phyloP scores from a whole-genome alignment of 2,888 invertebrate species.

The Stenodema calcarata region DNA sequence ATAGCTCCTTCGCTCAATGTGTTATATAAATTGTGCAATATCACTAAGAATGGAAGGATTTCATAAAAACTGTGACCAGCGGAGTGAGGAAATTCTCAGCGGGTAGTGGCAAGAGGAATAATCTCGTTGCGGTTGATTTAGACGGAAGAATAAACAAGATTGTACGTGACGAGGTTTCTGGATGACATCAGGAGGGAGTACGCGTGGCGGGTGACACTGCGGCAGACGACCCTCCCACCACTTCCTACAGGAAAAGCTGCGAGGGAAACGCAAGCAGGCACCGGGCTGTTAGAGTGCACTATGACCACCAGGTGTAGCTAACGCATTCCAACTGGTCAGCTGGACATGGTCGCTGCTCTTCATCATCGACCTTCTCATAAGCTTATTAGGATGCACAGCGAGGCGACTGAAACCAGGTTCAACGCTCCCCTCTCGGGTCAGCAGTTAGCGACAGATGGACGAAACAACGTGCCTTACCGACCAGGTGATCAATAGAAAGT shows the following conservation, averaged over 20 bases:
- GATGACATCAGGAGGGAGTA: neutral
- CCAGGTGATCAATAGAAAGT: neutral
- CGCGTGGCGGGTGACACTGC: neutral
- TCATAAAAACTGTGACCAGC: neutral
- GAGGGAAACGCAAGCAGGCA: neutral
- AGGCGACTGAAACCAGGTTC: neutral
- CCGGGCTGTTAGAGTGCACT: neutral
- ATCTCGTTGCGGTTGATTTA: neutral
- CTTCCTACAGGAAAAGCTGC: neutral
- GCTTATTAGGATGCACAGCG: neutral
- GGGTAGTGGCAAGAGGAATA: neutral
- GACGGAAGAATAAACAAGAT: conserved; percentile 2
- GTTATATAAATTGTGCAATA: neutral
- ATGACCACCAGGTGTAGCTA: neutral
- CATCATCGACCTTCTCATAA: neutral
- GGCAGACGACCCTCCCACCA: neutral
- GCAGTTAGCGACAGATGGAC: neutral
- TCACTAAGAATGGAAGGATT: neutral
- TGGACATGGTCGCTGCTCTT: neutral
- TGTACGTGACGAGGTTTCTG: neutral
- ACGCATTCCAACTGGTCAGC: neutral
- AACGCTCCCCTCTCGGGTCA: neutral
- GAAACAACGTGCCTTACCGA: neutral
- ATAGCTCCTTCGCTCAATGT: no score
- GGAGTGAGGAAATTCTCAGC: neutral